Evolutionary conservation across 2,888 invertebrate species (phyloP).

Genomic region (Drosophila diplacantha): DNA sequence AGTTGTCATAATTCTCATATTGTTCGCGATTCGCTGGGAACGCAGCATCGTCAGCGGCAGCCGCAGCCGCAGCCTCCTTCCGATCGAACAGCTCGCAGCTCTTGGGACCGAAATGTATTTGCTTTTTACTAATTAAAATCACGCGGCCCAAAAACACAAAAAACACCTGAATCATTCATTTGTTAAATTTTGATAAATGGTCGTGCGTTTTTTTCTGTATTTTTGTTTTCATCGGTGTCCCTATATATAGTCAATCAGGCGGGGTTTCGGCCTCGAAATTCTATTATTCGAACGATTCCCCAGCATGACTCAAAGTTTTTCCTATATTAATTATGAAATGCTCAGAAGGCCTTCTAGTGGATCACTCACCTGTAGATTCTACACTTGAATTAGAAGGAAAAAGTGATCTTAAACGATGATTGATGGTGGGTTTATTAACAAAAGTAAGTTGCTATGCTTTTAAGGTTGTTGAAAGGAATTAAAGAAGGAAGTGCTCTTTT

Average conservation of each 20-base stretch:
- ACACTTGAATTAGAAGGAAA: not conserved
- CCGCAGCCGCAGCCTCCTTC: constrained; percentile 2
- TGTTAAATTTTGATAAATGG: constrained; percentile 69
- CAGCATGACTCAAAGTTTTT: constrained; percentile 35
- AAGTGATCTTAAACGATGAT: not conserved
- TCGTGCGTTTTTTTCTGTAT: constrained; percentile 15
- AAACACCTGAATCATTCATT: constrained; percentile 64
- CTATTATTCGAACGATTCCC: constrained; percentile 25
- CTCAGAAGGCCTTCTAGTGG: constrained; percentile 19
- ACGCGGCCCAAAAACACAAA: constrained; percentile 39
- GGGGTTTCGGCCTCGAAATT: constrained; percentile 37
- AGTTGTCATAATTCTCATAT: constrained; percentile 73
- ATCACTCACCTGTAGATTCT: constrained; percentile 25
- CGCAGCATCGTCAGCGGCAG: constrained; percentile 12
- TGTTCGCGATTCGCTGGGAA: constrained; percentile 63
- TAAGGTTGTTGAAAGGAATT: too few relatives aligned
- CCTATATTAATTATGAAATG: constrained; percentile 30
- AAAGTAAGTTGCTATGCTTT: not conserved
- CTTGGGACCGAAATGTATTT: constrained; percentile 31
- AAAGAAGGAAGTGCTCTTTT: too few relatives aligned
- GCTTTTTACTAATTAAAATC: constrained; percentile 62
- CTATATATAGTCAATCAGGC: constrained; percentile 26
- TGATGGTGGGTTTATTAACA: not conserved
- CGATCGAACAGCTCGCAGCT: constrained; percentile 8
- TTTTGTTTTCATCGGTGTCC: constrained; percentile 18